These are phyloP conservation scores for Alligator mississippiensis DNA, from an alignment of 2,113 vertebrate species.

Conservation along the genomic window DNA sequence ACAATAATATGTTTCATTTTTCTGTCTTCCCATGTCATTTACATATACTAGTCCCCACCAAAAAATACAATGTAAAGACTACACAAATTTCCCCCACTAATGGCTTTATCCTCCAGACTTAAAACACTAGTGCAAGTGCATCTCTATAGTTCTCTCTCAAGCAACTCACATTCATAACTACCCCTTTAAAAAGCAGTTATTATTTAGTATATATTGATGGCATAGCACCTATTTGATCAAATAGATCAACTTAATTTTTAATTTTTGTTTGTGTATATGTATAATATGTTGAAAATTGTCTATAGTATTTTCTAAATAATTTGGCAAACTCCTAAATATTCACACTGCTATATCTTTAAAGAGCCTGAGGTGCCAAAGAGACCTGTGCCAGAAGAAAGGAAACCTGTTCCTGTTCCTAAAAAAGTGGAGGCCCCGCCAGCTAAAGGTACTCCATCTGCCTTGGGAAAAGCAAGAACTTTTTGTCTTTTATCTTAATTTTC, in stretches of 20 bases:
- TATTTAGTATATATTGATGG: not conserved
- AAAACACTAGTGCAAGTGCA: not conserved
- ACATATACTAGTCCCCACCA: not conserved
- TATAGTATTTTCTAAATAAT: not conserved
- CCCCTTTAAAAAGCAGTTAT: not conserved
- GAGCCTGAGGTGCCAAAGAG: constrained; percentile 79
- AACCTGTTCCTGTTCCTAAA: constrained; percentile 73
- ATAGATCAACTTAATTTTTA: not conserved
- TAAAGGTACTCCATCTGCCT: constrained; percentile 76
- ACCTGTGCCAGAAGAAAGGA: constrained; percentile 75
- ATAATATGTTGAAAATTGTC: not conserved
- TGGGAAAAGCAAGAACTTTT: not conserved
- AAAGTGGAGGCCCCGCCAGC: constrained; percentile 72
- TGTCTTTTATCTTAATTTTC: constrained; percentile 12
- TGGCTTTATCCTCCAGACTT: not conserved
- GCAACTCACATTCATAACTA: not conserved
- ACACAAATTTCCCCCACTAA: not conserved
- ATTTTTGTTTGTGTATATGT: not conserved
- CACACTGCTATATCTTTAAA: constrained; percentile 72
- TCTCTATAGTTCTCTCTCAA: not conserved
- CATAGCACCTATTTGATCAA: not conserved
- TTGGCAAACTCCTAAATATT: constrained; percentile 18
- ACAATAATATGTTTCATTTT: not conserved
- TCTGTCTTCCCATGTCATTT: not conserved
- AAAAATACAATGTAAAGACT: not conserved